Conservation (phyloP, 37 sponge, comb jelly and placozoan species). For the Spongilla lacustris region DNA sequence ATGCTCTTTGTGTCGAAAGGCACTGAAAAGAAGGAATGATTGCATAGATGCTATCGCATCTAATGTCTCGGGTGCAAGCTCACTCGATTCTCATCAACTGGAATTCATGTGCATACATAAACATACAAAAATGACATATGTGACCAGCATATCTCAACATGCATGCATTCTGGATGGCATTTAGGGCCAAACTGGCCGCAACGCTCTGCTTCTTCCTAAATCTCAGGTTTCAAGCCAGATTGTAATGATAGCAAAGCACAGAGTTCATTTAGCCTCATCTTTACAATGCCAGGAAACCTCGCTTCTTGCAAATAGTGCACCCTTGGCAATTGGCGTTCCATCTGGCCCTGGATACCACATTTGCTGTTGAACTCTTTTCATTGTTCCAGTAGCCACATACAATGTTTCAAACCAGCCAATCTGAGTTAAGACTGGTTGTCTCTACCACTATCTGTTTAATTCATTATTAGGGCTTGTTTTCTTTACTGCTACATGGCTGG, state of each 20-base stretch:
- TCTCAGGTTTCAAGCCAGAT: too few relatives aligned
- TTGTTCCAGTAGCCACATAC: neutral
- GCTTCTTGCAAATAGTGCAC: neutral
- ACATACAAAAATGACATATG: too few relatives aligned
- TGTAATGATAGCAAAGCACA: neutral
- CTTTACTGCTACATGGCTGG: neutral
- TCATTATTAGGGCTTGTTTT: neutral
- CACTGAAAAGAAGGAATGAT: too few relatives aligned
- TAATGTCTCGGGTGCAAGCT: too few relatives aligned
- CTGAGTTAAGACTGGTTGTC: neutral
- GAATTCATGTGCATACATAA: too few relatives aligned
- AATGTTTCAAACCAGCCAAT: neutral
- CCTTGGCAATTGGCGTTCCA: neutral
- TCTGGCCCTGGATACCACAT: neutral
- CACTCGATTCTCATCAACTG: too few relatives aligned
- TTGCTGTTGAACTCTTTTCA: neutral
- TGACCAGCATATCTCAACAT: neutral
- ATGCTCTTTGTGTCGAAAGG: too few relatives aligned
- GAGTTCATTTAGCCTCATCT: neutral
- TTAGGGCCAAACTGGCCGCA: too few relatives aligned
- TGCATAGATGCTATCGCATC: too few relatives aligned
- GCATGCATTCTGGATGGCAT: neutral
- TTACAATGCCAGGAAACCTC: neutral
- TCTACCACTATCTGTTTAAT: neutral
- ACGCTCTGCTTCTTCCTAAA: too few relatives aligned